Evolutionary conservation across 2,797 vertebrate species (phyloP), one percentile per base, ranked within the genome.

Genomic region (Argyrosomus regius): DNA sequence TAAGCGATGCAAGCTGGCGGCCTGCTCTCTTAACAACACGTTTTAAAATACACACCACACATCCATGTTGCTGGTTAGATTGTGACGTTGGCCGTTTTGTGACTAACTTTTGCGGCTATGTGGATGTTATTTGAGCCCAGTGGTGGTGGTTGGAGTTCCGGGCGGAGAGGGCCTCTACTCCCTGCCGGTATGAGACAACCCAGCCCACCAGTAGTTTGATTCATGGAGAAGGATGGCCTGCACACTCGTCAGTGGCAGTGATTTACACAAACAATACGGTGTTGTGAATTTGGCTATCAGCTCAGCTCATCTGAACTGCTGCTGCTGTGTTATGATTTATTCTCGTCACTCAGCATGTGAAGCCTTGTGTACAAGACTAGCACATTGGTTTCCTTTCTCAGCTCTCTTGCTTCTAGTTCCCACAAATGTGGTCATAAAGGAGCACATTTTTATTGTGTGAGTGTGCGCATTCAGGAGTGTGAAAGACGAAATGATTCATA

Each of bases 131-230:
- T 50, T 58, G 49, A 57, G 66, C n/a, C 58, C 49, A 35, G 72
- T 84, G 1, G 35, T 31, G 35, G 35, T 39, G 8, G 35, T 39
- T 39, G 35, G 35, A 72, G 82, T 69, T 89, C 76, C 67, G 77
- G 87, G 75, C 81, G 72, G 22, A 12, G 41, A 72, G 80, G 93
- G 89, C 94, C 94, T 91, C 54, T 28, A 16, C 75, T 78, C 76
- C 67, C 80, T 82, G 82, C 93, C 91, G 88, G 90, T 76, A 18
- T 73, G 87, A 93, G 69, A 9, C 90, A 88, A 87, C 88, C 89
- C 72, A 87, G 82, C 75, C 75, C 84, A 85, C 69, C 86, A 80
- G 56, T 50, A 61, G 82, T 76, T 56, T 75, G 80, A 65, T 70
- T 72, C 80, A 64, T 74, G 80, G 61, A 45, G 41, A 63, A 22